Base-by-base conservation (phyloP, 37 sponge, comb jelly and placozoan species). In the Bolinopsis microptera region DNA sequence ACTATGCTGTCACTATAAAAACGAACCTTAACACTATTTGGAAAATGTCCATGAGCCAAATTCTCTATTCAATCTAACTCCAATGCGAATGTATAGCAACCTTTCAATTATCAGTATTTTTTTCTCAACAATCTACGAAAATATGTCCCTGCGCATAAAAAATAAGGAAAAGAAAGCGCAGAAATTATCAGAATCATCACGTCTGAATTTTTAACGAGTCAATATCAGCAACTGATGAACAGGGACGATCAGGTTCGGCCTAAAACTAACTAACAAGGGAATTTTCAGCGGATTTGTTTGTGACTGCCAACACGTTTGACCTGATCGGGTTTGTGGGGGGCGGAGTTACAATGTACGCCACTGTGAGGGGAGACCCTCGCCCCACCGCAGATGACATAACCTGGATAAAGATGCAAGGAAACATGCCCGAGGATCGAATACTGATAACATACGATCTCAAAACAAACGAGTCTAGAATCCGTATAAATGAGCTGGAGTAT, bases 381-480 rank as follows among this genome's bases (percentile, higher is more conserved):
- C 90, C 90, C 3, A 40, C 90, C 13, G 40, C 90, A 41, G 90
- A 86, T 86, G 90, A 86, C 61, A 86, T 86, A 0, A 86, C 48
- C 3, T 86, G 90, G 90, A 3, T 86, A 3, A 86, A 86, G 30
- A 39, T 86, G 90, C 34, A 34, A 21, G 61, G 61, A 9, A 86
- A 86, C 61, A 22, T 86, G 48, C 90, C 90, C 0, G 90, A 41
- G 41, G 90, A 41, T n/a, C 41, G 90, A 41, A 25, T 41, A 3
- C 21, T 40, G 36, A 39, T 86, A 18, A 33, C 61, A 2, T 86
- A 41, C 61, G 90, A 86, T n/a, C 27, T 27, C 30, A 5, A 40
- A 13, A 86, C 90, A 40, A 86, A 86, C 61, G 90, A 86, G 90
- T 86, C 90, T n/a, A 35, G 90, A n/a, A 40, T 86, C 90, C 90